Conservation (phyloP, 1,140 invertebrate genomes). For the Chironomus striatipennis region DNA sequence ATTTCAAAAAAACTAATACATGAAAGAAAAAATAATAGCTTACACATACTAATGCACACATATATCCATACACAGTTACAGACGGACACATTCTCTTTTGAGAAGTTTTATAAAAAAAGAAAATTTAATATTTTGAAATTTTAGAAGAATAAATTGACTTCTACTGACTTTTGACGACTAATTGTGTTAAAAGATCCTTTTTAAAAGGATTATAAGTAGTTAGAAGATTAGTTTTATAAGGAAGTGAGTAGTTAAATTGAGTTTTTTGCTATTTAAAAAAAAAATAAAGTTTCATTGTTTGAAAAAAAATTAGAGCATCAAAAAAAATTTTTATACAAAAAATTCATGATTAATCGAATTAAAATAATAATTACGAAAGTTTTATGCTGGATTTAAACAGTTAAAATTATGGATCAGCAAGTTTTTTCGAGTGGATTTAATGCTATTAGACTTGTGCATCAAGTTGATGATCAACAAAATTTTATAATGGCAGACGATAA, state of each 20-base stretch:
- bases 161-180: too few relatives aligned
- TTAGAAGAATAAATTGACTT: too few relatives aligned
- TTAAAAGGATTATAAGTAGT: too few relatives aligned
- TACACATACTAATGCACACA: too few relatives aligned
- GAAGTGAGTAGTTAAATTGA: background rate
- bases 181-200: too few relatives aligned
- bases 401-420: slow-evolving; percentile 27
- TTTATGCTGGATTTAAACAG: background rate
- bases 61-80: too few relatives aligned
- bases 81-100: too few relatives aligned
- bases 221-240: background rate
- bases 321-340: background rate
- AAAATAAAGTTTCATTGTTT: background rate
- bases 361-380: background rate
- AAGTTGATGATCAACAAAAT: slow-evolving; percentile 30
- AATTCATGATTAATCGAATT: background rate
- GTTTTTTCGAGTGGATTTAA: slow-evolving; percentile 30
- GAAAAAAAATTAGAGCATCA: background rate
- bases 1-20: too few relatives aligned
- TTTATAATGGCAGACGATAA: slow-evolving; percentile 8
- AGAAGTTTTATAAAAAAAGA: too few relatives aligned
- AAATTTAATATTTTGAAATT: too few relatives aligned
- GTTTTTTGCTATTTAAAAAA: background rate
- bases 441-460: slow-evolving; percentile 25
- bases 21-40: too few relatives aligned